Conservation (phyloP, 2,113 vertebrate genomes). For the Macrotis lagotis region DNA sequence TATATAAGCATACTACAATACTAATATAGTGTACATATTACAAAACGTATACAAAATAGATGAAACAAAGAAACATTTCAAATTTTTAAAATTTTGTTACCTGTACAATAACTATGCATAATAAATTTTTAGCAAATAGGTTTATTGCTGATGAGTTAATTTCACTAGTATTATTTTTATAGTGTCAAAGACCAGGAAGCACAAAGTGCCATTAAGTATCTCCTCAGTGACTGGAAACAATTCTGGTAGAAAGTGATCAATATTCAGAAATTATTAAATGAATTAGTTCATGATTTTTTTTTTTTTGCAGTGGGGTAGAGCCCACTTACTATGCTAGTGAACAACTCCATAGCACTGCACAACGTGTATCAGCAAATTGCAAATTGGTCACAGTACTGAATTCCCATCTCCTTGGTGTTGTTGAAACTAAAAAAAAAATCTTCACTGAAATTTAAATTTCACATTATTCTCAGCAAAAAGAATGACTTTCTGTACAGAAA, state of each 20-base stretch:
- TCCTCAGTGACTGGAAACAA: slow-evolving; percentile 92
- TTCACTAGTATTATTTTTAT: slow-evolving; percentile 88
- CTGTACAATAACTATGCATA: slow-evolving; percentile 81
- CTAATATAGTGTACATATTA: not conserved
- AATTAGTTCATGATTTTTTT: slow-evolving; percentile 90
- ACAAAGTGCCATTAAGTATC: slow-evolving; percentile 93
- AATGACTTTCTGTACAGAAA: slow-evolving; percentile 92
- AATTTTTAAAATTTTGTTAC: not conserved
- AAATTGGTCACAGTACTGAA: slow-evolving; percentile 91
- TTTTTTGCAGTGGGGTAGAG: slow-evolving; percentile 94
- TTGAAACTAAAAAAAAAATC: slow-evolving; percentile 80
- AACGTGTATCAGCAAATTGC: slow-evolving; percentile 90
- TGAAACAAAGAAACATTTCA: not conserved
- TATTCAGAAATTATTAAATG: slow-evolving; percentile 92
- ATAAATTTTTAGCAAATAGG: slow-evolving; percentile 98
- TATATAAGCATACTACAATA: not conserved
- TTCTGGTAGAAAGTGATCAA: slow-evolving; percentile 92
- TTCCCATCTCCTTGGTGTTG: slow-evolving; percentile 91
- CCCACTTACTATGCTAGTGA: slow-evolving; percentile 92
- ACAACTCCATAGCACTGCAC: slow-evolving; percentile 90
- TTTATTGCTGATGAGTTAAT: slow-evolving; percentile 98
- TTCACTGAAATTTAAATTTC: slow-evolving; percentile 84
- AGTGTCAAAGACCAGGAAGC: slow-evolving; percentile 92
- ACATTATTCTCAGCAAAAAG: slow-evolving; percentile 93
- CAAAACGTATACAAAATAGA: not conserved